Evolutionary conservation across 2,113 vertebrate genomes (phyloP).

Genomic region (Heloderma charlesbogerti): DNA sequence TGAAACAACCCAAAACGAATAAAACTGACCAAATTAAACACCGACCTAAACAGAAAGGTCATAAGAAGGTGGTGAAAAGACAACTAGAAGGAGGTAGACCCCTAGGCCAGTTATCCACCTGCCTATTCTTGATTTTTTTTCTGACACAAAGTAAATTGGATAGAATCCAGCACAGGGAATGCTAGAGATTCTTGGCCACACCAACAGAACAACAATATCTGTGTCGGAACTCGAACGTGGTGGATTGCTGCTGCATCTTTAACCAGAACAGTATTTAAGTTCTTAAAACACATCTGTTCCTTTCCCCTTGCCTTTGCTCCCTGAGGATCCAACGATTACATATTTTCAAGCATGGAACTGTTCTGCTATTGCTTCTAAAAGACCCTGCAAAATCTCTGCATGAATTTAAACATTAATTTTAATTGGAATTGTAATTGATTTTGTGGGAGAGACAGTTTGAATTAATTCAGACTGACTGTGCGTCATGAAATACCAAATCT

Average conservation of each 20-base stretch:
- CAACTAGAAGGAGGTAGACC: not conserved
- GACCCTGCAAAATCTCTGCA: slow-evolving; percentile 17
- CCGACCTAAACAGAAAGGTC: not conserved
- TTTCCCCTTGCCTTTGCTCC: slow-evolving; percentile 4
- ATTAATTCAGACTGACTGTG: slow-evolving; percentile 5
- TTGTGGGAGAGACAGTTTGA: not conserved
- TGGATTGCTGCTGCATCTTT: not conserved
- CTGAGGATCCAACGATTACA: not conserved
- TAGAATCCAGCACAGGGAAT: no score
- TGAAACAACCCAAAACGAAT: not conserved
- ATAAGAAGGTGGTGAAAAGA: not conserved
- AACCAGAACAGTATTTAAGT: not conserved
- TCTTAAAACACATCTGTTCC: not conserved
- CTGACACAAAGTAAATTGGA: not conserved
- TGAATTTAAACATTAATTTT: not conserved
- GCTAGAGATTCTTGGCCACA: not conserved
- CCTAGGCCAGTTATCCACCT: not conserved
- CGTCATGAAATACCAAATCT: not conserved
- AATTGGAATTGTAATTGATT: slow-evolving; percentile 13
- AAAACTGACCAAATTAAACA: not conserved
- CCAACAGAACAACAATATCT: not conserved
- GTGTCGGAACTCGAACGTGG: not conserved
- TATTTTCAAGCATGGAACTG: not conserved
- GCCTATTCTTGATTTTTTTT: no score
- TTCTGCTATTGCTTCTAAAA: slow-evolving; percentile 1